Base-by-base conservation (phyloP, 30 jellyfish, hydroid and myxozoan species). In the Clytia hemisphaerica region DNA sequence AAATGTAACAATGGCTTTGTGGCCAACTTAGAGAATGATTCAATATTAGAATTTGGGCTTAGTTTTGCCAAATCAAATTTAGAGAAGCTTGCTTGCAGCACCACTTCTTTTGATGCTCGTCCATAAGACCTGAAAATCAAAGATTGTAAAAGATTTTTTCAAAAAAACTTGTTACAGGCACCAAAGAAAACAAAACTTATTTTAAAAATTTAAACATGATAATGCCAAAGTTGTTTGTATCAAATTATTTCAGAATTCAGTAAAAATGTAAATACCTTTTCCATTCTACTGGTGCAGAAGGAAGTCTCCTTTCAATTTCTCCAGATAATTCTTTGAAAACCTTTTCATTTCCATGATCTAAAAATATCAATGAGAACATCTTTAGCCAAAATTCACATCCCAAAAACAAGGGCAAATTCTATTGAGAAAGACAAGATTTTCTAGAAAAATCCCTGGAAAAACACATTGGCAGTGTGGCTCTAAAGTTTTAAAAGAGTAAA, bases 291-390 rank as follows among this genome's bases (percentile, higher is more conserved):
- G 93, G 44, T 49, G 83, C 42, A 16, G 72, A 32, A 9, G 97
- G 97, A 29, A 88, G 72, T 30, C 97, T 79, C 49, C 97, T 75
- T 64, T 75, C 97, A 45, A 88, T 61, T 27, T 88, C 97, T 37
- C 64, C 69, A 31, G 97, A 88, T 25, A 88, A 73, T n/a, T 61
- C 58, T 26, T 16, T 31, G 54, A 63, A 88, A 4, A 88, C 59
- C 31, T 49, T 62, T 40, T 88, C 93, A n/a, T 88, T 93, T n/a
- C 97, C 97, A 57, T 68, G 75, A 76, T 88, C 97, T 88, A 29
- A 9, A 63, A 72, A 32, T n/a, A n/a, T n/a, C n/a, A n/a, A n/a
- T n/a, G n/a, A n/a, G n/a, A n/a, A n/a, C n/a, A n/a, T n/a, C n/a
- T n/a, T n/a, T n/a, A n/a, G n/a, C n/a, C n/a, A n/a, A n/a, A n/a